These are phyloP conservation scores for Pseudochirops cupreus DNA, from an alignment of 2,797 vertebrate genomes.

Conservation along the genomic window DNA sequence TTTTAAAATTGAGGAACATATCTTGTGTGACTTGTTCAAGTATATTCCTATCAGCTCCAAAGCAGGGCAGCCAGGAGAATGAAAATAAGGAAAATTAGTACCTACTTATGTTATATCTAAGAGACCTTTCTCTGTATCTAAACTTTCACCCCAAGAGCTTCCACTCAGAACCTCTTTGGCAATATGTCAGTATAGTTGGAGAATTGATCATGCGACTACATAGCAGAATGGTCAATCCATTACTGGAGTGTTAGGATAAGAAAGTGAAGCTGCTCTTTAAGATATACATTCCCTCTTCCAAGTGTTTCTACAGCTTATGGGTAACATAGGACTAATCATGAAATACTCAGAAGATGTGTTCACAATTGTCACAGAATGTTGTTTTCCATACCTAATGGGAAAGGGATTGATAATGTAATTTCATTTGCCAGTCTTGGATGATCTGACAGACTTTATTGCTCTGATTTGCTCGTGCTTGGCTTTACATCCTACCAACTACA, in stretches of 20 bases:
- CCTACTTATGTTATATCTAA: background rate
- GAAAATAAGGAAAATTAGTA: background rate
- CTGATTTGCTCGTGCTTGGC: too few species aligned
- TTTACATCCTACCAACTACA: too few species aligned
- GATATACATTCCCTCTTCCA: slow-evolving; percentile 3
- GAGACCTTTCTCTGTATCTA: background rate
- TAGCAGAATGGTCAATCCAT: background rate
- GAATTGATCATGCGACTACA: background rate
- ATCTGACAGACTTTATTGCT: background rate
- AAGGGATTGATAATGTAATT: background rate
- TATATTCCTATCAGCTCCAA: background rate
- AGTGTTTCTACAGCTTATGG: background rate
- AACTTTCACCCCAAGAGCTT: background rate
- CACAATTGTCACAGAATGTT: background rate
- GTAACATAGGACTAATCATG: background rate
- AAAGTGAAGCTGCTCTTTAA: slow-evolving; percentile 31
- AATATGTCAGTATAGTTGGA: background rate
- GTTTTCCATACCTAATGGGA: background rate
- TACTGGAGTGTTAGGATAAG: background rate
- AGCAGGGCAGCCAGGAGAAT: background rate
- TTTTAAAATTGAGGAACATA: background rate
- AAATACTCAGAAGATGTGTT: background rate
- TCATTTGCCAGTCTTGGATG: background rate
- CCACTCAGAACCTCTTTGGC: background rate
- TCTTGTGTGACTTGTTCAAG: background rate